A percentile compares a stretch with the other conserved stretches of the same genome.
phyloP scores from a whole-genome alignment of 2,113 vertebrate species.

The Chunga burmeisteri region DNA sequence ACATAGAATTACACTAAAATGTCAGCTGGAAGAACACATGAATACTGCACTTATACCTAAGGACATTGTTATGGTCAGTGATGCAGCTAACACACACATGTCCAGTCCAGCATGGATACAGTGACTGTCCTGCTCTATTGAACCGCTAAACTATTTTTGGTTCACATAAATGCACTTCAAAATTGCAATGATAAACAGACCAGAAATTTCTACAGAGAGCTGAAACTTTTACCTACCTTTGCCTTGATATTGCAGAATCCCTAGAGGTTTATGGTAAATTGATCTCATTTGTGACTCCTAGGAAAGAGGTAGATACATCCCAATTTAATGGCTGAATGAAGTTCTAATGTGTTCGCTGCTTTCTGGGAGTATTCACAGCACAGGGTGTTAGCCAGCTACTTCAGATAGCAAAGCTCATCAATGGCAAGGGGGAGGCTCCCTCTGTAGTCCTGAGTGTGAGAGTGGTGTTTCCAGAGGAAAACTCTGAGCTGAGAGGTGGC shows the following conservation, averaged over 20 bases:
- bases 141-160: slow-evolving; percentile 51
- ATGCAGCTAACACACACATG: slow-evolving; percentile 26
- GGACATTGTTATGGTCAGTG: slow-evolving; percentile 17
- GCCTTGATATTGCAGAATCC: neutral
- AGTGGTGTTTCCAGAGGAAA: neutral
- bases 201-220: neutral
- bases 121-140: slow-evolving; percentile 11
- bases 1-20: neutral
- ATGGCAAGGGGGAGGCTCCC: neutral
- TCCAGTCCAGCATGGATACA: slow-evolving; percentile 2
- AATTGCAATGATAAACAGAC: neutral
- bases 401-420: neutral
- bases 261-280: neutral
- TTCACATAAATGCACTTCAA: neutral
- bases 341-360: neutral
- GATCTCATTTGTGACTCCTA: neutral
- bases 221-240: neutral
- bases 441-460: neutral
- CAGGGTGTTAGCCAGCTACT: neutral
- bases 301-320: neutral
- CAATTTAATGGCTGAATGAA: neutral
- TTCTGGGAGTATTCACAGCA: neutral
- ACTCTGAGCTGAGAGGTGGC: neutral
- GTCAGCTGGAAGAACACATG: slow-evolving; percentile 9
- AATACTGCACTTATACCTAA: neutral